phyloP scores from a whole-genome alignment of 2,888 invertebrate genomes.

The Ceramica pisi region DNA sequence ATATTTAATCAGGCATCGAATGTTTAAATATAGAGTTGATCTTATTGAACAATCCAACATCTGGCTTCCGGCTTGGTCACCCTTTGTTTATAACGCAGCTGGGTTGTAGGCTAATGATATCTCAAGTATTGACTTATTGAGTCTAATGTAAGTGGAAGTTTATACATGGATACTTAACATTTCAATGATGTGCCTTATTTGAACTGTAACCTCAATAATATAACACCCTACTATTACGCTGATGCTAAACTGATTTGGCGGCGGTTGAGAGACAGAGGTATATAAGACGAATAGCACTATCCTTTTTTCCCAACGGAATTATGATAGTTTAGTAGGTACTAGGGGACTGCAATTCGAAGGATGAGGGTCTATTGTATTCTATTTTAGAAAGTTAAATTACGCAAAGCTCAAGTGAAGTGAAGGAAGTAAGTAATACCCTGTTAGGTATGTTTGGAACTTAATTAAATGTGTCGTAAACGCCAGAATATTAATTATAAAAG shows the following conservation, averaged over 20 bases:
- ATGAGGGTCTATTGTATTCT: no score
- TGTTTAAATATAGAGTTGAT: slow-evolving; percentile 18
- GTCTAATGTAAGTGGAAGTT: not conserved
- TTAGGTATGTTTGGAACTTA: not conserved
- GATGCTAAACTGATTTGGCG: no score
- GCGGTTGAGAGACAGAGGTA: no score
- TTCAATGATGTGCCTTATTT: slow-evolving; percentile 2
- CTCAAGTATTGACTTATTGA: slow-evolving; percentile 11
- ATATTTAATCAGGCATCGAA: slow-evolving; percentile 40
- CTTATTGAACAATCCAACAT: slow-evolving; percentile 22
- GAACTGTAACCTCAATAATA: not conserved
- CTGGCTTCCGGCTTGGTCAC: slow-evolving; percentile 2
- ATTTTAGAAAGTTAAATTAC: not conserved
- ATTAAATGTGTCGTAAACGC: not conserved
- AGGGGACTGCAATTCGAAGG: no score
- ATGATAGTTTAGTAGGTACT: no score
- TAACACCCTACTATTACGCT: not conserved
- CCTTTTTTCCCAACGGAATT: no score
- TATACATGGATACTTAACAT: not conserved
- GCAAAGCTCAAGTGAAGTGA: not conserved
- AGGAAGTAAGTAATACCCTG: not conserved
- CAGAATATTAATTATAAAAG: not conserved
- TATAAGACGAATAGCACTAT: no score
- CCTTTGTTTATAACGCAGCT: slow-evolving; percentile 40
- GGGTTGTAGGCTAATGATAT: slow-evolving; percentile 10